Evolutionary conservation across 2,888 invertebrate species (phyloP), one percentile per base, ranked within the genome.

Genomic region (Campaea margaritaria): DNA sequence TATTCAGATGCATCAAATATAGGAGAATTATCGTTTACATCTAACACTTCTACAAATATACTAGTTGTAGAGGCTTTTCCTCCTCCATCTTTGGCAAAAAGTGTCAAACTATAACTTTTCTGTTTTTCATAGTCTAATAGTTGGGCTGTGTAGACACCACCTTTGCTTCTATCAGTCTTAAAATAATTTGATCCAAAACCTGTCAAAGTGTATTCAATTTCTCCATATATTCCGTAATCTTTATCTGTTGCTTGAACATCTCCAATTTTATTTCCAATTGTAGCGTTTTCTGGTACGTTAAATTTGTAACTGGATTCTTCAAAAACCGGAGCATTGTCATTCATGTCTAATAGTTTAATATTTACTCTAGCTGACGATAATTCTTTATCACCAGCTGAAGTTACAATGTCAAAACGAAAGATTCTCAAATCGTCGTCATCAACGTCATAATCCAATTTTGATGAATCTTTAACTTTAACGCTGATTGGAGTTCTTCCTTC

Each of bases 111-210:
- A 68, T 96, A 97, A 58, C 95, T 95, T 70, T 95, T 96, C 70
- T 96, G 96, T 11, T 93, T 94, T 79, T 98, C 97, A 75, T 96
- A 96, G 78, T 98, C 97, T 45, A 97, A 83, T 7, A 85, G 74
- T 64, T 93, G 93, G 0, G 93, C 93, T 0, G 97, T 94, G 60
- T 92, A 95, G 9, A 97, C 81, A 7, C 95, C 95, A 0, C 97
- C 97, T 10, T 90, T 93, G 41, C 82, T 87, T 0, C 92, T 87
- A 74, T 97, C 94, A 0, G 96, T 96, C 36, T 89, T 93, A 76
- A 97, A 97, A 73, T 95, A 94, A 67, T 96, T 95, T 0, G 96
- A 95, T 0, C 96, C 96, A 74, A 96, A 96, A 9, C 97, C 97
- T 58, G 95, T 94, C 0, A 97, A 79, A 0, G 94, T 92, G 77